A percentile compares a stretch with the other conserved stretches of the same genome.
phyloP scores from a whole-genome alignment of 2,797 vertebrate species.

The Hoplostethus atlanticus region DNA sequence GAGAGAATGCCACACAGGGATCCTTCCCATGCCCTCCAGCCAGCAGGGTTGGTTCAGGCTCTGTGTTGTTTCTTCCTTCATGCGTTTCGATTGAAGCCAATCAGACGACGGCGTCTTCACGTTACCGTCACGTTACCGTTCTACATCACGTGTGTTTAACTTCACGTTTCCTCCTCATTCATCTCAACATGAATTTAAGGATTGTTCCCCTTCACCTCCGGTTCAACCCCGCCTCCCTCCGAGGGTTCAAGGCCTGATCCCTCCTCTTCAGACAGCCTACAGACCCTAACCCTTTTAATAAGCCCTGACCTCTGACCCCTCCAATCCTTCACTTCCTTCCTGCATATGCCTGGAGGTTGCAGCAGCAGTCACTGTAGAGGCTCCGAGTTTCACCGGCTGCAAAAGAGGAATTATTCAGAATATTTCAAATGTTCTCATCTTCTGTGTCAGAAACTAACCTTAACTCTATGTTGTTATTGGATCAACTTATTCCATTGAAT shows the following conservation, averaged over 20 bases:
- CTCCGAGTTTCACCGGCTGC: too few relatives aligned
- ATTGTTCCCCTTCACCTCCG: conserved; percentile 30
- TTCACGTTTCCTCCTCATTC: conserved; percentile 4
- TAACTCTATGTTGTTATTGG: too few relatives aligned
- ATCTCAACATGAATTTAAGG: conserved; percentile 32
- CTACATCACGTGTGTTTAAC: too few relatives aligned
- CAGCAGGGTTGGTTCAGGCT: conserved; percentile 38
- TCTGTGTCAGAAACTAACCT: too few relatives aligned
- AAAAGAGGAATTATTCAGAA: too few relatives aligned
- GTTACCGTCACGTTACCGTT: neutral
- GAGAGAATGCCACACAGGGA: neutral
- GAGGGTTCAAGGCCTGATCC: conserved; percentile 44
- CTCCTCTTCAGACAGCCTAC: conserved; percentile 33
- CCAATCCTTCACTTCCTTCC: conserved; percentile 47
- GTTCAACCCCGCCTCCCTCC: conserved; percentile 23
- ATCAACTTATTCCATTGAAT: too few relatives aligned
- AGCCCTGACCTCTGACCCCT: conserved; percentile 49
- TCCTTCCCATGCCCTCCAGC: conserved; percentile 57
- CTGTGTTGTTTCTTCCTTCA: conserved; percentile 66
- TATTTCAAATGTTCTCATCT: too few relatives aligned
- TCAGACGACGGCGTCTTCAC: conserved; percentile 14
- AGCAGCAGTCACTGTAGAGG: too few relatives aligned
- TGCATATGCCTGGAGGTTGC: neutral
- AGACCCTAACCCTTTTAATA: conserved; percentile 37
- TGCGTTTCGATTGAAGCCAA: conserved; percentile 28